These are phyloP conservation scores for Pardalotus punctatus DNA, from an alignment of 2,113 vertebrate genomes.

Conservation along the genomic window DNA sequence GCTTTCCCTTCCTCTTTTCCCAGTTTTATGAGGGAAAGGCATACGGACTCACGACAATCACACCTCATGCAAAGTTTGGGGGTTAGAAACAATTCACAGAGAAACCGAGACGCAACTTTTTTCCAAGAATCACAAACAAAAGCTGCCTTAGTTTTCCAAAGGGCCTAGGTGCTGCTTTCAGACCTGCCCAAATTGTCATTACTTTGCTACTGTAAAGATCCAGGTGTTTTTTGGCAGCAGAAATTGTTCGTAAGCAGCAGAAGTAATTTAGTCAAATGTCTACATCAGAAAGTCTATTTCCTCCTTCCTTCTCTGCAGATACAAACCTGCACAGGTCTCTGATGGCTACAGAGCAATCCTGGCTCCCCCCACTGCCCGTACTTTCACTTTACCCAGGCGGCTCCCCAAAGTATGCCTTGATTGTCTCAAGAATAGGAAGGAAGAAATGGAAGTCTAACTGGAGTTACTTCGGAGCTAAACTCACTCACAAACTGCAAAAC, in stretches of 20 bases:
- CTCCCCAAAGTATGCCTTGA: not conserved
- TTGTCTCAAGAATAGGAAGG: not conserved
- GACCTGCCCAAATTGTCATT: not conserved
- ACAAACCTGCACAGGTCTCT: not conserved
- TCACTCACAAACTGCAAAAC: not conserved
- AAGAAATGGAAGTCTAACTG: not conserved
- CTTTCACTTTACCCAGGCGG: not conserved
- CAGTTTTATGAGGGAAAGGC: fast-evolving
- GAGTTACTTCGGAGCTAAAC: not conserved
- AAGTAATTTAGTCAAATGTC: not conserved
- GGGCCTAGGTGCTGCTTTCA: not conserved
- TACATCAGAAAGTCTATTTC: not conserved
- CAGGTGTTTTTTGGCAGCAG: not conserved
- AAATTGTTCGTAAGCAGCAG: not conserved
- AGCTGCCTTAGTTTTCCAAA: not conserved
- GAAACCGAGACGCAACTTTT: not conserved
- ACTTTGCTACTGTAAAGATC: not conserved
- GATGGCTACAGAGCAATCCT: not conserved
- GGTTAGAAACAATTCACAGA: not conserved
- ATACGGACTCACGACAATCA: fast-evolving
- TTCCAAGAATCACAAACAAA: not conserved
- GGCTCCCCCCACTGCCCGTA: not conserved
- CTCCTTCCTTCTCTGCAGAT: not conserved
- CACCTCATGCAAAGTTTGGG: not conserved
- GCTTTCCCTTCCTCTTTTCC: not conserved